Percentiles rank a stretch among this genome's conserved stretches.
phyloP scores from a whole-genome alignment of 2,797 vertebrate species.

The Hipposideros larvatus region DNA sequence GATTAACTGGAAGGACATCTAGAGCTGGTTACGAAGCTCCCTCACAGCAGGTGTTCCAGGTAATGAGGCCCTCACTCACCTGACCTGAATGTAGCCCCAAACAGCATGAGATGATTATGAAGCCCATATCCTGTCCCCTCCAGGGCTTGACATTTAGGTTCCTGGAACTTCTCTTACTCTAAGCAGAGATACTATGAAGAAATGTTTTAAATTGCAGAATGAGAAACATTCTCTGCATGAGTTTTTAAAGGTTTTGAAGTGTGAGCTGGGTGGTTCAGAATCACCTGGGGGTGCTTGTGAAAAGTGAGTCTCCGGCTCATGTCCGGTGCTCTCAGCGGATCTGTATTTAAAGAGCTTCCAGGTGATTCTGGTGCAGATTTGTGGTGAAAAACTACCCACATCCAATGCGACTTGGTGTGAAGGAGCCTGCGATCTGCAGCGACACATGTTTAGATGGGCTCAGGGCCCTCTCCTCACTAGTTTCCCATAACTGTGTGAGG shows the following conservation, averaged over 20 bases:
- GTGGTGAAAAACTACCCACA: neutral
- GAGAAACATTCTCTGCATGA: neutral
- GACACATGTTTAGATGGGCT: neutral
- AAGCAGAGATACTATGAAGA: constrained; percentile 51
- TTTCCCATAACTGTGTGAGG: neutral
- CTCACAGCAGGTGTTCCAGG: neutral
- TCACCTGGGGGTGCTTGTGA: constrained; percentile 35
- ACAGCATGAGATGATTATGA: neutral
- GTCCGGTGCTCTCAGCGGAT: neutral
- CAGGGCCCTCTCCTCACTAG: rapidly evolving
- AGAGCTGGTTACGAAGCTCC: neutral
- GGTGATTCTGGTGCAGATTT: neutral
- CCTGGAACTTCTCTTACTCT: constrained; percentile 60
- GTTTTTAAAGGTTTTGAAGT: constrained; percentile 27
- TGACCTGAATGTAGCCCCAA: neutral
- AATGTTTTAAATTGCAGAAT: constrained; percentile 55
- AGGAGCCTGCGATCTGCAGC: neutral
- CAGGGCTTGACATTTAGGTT: neutral
- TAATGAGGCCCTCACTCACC: constrained; percentile 48
- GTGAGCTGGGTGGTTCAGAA: neutral
- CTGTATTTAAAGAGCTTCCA: neutral
- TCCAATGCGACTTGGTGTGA: neutral
- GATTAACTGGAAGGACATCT: neutral
- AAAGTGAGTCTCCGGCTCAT: neutral
- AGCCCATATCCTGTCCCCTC: neutral